These are phyloP conservation scores for Pseudomyrmex cubaensis DNA, from an alignment of 1,140 invertebrate genomes.

Conservation along the genomic window DNA sequence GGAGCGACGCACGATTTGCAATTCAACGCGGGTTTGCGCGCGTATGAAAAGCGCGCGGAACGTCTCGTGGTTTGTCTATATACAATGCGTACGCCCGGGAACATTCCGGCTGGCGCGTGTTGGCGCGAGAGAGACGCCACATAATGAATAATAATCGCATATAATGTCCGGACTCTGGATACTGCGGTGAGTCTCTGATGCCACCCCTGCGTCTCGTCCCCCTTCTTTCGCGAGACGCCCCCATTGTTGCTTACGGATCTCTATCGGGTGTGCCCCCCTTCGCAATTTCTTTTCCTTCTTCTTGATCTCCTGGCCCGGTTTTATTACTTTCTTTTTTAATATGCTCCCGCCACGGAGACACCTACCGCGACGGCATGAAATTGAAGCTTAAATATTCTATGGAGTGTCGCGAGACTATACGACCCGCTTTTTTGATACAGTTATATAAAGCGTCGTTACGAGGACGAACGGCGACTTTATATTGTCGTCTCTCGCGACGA, in stretches of 20 bases:
- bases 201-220: neutral
- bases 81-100: conserved; percentile 38
- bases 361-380: conserved; percentile 81
- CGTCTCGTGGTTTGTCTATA: conserved; percentile 19
- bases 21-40: conserved; percentile 71
- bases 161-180: conserved; percentile 60
- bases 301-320: conserved; percentile 66
- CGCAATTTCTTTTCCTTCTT: conserved; percentile 78
- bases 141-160: conserved; percentile 84
- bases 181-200: conserved; percentile 30
- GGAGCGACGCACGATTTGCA: conserved; percentile 71
- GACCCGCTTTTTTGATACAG: conserved; percentile 72
- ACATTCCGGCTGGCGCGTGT: conserved; percentile 1
- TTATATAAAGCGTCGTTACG: conserved; percentile 79
- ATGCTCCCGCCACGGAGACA: conserved; percentile 64
- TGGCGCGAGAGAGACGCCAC: conserved; percentile 69
- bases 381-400: conserved; percentile 85
- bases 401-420: conserved; percentile 75
- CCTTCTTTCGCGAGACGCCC: conserved; percentile 26
- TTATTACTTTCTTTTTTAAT: conserved; percentile 81
- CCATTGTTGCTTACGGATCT: conserved; percentile 66
- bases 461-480: conserved; percentile 70
- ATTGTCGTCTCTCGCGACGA: conserved; percentile 47
- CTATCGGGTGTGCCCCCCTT: conserved; percentile 73
- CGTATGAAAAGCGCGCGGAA: conserved; percentile 45